Evolutionary conservation across 2,888 invertebrate genomes (phyloP).

Genomic region (Folsomia candida): DNA sequence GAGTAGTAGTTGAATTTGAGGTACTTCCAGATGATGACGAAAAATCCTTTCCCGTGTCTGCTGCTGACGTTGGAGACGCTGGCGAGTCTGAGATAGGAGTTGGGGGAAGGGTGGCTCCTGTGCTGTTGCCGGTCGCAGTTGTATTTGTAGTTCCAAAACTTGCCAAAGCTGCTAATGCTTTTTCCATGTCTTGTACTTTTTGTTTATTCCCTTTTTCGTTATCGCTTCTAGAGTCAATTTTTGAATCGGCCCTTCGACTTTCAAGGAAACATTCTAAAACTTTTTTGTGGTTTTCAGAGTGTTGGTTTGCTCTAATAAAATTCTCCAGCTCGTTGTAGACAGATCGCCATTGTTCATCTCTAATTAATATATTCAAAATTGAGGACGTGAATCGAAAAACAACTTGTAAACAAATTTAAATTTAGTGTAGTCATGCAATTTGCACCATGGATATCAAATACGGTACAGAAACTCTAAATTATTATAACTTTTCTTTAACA

Average conservation of each 20-base stretch:
- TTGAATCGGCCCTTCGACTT: slow-evolving; percentile 59
- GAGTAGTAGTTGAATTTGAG: not conserved
- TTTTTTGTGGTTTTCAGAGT: slow-evolving; percentile 73
- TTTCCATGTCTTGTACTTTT: slow-evolving; percentile 37
- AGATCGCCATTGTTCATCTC: slow-evolving; percentile 85
- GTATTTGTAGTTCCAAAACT: slow-evolving; percentile 15
- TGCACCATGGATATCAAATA: too few species aligned
- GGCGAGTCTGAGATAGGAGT: slow-evolving; percentile 73
- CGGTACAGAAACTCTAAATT: too few species aligned
- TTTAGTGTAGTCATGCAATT: too few species aligned
- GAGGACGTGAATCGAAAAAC: too few species aligned
- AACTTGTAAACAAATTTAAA: too few species aligned
- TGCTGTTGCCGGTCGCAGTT: not conserved
- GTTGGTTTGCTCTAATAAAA: slow-evolving; percentile 72
- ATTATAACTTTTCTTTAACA: too few species aligned
- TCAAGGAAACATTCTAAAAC: slow-evolving; percentile 78
- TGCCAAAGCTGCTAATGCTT: slow-evolving; percentile 28
- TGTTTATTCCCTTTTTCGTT: slow-evolving; percentile 55
- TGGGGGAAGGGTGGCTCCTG: not conserved
- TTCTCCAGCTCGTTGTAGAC: slow-evolving; percentile 88
- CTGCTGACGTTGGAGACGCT: slow-evolving; percentile 71
- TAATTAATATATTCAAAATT: slow-evolving; percentile 48
- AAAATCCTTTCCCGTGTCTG: slow-evolving; percentile 51
- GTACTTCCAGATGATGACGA: not conserved
- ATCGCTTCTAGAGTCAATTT: slow-evolving; percentile 59